Conservation (phyloP, 2,113 vertebrate species). For the Urocolius indicus region DNA sequence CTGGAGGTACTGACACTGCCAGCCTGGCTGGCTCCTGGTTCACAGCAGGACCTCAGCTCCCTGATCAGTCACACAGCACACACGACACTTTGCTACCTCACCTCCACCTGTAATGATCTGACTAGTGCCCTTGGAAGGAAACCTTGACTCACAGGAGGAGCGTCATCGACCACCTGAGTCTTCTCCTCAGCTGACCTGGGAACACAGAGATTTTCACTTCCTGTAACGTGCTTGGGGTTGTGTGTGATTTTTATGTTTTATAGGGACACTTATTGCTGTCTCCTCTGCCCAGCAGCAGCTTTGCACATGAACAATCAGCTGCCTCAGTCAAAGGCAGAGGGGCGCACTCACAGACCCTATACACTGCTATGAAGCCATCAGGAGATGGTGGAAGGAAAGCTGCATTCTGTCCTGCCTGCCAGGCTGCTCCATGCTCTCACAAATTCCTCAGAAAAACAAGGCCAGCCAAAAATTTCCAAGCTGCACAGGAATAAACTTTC, state of each 20-base stretch:
- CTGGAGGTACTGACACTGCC: rapidly evolving
- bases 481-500: not conserved
- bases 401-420: not conserved
- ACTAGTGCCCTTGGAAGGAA: not conserved
- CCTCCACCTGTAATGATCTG: not conserved
- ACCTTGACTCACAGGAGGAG: not conserved
- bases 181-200: not conserved
- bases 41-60: not conserved
- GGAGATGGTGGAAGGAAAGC: not conserved
- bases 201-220: not conserved
- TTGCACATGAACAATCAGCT: not conserved
- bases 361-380: rapidly evolving
- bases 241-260: not conserved
- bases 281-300: not conserved
- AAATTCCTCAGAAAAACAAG: not conserved
- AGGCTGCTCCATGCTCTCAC: not conserved
- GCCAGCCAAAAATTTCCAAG: not conserved
- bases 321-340: not conserved
- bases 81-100: not conserved
- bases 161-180: rapidly evolving
- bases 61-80: not conserved
- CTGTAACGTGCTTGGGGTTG: not conserved
- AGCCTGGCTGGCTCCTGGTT: not conserved
- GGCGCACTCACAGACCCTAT: rapidly evolving
- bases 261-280: not conserved